phyloP scores from a whole-genome alignment of 2,113 vertebrate genomes.

The Naja naja region DNA sequence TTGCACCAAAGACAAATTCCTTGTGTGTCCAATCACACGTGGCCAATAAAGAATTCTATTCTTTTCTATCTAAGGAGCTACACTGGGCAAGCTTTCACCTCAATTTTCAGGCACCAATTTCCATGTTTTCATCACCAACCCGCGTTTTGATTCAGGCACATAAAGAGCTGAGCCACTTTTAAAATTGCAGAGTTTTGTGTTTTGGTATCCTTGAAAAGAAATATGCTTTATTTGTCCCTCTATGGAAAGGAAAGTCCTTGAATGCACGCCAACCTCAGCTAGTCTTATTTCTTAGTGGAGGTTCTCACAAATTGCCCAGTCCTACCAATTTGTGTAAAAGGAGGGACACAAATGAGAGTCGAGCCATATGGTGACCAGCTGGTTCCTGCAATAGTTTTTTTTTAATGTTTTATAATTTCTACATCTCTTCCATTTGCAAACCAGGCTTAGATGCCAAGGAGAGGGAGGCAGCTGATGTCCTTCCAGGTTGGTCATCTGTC shows the following conservation, averaged over 20 bases:
- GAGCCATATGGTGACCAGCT: neutral
- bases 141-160: neutral
- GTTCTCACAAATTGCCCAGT: neutral
- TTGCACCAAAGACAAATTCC: no score
- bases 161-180: constrained; percentile 19
- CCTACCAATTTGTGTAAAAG: neutral
- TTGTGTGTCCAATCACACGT: no score
- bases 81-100: neutral
- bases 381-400: constrained; percentile 14
- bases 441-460: neutral
- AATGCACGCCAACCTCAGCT: neutral
- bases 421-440: constrained; percentile 1
- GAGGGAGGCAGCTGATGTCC: neutral
- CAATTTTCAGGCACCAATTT: neutral
- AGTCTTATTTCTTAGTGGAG: neutral
- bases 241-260: neutral
- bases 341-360: neutral
- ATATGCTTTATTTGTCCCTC: neutral
- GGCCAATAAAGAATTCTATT: no score
- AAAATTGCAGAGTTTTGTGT: neutral
- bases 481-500: neutral
- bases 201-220: constrained; percentile 36
- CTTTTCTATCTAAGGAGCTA: neutral
- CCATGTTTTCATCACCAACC: rapidly evolving
- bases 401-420: neutral